Evolutionary conservation across 1,140 invertebrate species (phyloP), one percentile per base, ranked within the genome.

Genomic region (Brachionus calyciflorus): DNA sequence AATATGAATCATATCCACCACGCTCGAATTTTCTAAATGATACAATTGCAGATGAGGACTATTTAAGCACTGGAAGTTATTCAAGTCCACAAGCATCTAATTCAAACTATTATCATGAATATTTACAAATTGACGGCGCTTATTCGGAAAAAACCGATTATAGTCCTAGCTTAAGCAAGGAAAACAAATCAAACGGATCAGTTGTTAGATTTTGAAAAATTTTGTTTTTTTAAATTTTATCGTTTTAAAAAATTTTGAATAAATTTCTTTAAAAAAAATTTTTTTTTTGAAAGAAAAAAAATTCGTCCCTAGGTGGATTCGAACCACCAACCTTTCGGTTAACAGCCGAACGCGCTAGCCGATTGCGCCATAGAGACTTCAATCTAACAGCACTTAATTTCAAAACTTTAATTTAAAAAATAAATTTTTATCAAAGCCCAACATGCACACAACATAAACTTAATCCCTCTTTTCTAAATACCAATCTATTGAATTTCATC

Each of bases 91-190:
- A 65, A 37, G 33, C 3, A 37, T 37, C 33, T 3, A 37, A 37
- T 37, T 65, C 60, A 21, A 65, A 65, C 44, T 65, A 44, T 65
- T 65, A 65, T 46, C 60, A 65, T 44, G 60, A 65, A 65, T 65
- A 65, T 65, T 46, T 65, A 24, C 60, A 65, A 44, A 46, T 44
- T 12, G 60, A 65, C 21, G 9, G 37, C 37, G 5, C 3, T n/a
- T 19, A 37, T 19, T 60, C 30, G 30, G 28, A 33, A n/a, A 60
- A 60, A 7, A 60, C 30, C 37, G 14, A 60, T 2, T 19, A 7
- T 17, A 60, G 30, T 60, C 30, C 55, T 0, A 60, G 55, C 7
- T 37, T 60, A n/a, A 60, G 37, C 37, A 26, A 60, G 19, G 60
- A 65, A 24, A 26, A 44, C 10, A 65, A 41, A 65, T 65, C 60